These are phyloP conservation scores for Turnix velox DNA, from an alignment of 2,113 vertebrate species.

Conservation along the genomic window DNA sequence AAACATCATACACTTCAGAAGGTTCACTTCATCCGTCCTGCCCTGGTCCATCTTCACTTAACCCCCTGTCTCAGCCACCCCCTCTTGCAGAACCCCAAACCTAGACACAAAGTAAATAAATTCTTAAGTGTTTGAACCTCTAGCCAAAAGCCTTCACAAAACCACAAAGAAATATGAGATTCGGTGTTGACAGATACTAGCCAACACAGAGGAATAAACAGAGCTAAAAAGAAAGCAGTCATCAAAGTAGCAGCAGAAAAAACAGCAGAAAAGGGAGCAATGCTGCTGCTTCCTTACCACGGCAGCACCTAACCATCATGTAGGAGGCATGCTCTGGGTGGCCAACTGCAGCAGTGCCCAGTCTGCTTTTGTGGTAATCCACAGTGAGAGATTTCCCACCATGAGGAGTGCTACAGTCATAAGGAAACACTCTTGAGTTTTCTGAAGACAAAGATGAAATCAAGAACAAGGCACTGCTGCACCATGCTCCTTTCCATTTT, in stretches of 20 bases:
- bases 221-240: background rate
- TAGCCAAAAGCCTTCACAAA: rapidly evolving
- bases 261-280: background rate
- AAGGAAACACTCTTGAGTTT: background rate
- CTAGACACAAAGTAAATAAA: background rate
- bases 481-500: background rate
- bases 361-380: background rate
- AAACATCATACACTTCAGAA: background rate
- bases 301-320: background rate
- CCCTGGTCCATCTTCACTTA: background rate
- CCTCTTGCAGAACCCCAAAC: rapidly evolving
- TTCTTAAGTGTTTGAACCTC: background rate
- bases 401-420: background rate
- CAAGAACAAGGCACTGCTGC: background rate
- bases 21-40: background rate
- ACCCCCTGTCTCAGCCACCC: background rate
- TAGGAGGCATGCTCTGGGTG: background rate
- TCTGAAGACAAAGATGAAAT: background rate
- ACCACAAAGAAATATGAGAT: background rate
- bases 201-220: background rate
- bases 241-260: background rate
- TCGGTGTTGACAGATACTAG: background rate
- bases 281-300: background rate
- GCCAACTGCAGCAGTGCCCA: background rate
- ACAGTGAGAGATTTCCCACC: background rate